Conservation (phyloP, 2,113 vertebrate genomes). For the Myiopsitta monachus region DNA sequence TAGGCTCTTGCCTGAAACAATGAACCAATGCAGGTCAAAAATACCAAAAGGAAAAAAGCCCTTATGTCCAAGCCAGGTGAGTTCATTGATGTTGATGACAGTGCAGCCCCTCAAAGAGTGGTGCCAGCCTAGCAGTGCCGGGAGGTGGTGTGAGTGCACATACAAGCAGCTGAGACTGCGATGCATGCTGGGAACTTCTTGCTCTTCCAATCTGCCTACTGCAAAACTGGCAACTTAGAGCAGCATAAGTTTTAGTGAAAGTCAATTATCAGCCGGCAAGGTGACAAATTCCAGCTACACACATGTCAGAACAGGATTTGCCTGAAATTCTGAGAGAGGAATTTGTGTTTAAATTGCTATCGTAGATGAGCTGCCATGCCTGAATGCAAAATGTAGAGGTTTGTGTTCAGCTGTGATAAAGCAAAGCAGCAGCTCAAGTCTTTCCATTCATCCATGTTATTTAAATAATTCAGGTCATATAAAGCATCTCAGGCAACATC, state of each 20-base stretch:
- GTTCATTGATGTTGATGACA: not conserved
- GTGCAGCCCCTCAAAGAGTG: not conserved
- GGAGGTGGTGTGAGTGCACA: not conserved
- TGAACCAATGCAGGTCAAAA: not conserved
- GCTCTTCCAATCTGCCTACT: not conserved
- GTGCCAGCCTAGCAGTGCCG: not conserved
- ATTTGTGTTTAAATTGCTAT: not conserved
- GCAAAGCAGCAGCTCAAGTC: not conserved
- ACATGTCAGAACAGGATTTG: not conserved
- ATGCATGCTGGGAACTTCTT: fast-evolving
- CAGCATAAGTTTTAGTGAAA: not conserved
- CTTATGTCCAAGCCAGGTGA: not conserved
- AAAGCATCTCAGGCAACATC: not conserved
- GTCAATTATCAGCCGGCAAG: not conserved
- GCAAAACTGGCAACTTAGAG: not conserved
- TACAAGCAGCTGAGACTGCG: not conserved
- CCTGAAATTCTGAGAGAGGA: not conserved
- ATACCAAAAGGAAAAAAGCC: not conserved
- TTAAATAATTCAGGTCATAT: not conserved
- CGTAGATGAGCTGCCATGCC: not conserved
- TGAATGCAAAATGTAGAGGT: not conserved
- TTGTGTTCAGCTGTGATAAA: not conserved
- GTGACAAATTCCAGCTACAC: not conserved
- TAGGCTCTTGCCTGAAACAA: not conserved
- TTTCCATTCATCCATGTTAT: not conserved